Conservation (phyloP, 2,888 invertebrate species). For the Mythimna lalbum region DNA sequence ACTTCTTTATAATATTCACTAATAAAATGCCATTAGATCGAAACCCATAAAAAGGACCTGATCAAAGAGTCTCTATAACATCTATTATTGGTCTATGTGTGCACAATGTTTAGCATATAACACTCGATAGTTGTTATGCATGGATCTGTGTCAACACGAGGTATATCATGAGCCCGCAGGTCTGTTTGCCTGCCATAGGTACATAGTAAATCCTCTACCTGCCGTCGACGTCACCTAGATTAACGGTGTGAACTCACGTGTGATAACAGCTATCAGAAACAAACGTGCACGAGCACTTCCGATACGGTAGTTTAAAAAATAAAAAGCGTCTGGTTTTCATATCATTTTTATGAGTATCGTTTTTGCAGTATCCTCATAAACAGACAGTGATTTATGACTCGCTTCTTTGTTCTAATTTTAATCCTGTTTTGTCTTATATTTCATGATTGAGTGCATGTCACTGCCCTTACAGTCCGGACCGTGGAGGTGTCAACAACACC, state of each 20-base stretch:
- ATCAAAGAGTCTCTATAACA: no score
- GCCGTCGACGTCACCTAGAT: constrained; percentile 61
- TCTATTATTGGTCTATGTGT: constrained; percentile 34
- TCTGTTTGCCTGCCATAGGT: constrained; percentile 58
- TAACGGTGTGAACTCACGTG: constrained; percentile 57
- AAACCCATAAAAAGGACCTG: no score
- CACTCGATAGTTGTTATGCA: constrained; percentile 37
- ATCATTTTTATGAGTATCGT: constrained; percentile 37
- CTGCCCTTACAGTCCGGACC: no score
- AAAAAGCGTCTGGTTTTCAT: constrained; percentile 38
- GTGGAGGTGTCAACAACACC: no score
- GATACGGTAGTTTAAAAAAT: constrained; percentile 45
- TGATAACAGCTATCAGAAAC: constrained; percentile 61
- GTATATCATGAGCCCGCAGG: constrained; percentile 61
- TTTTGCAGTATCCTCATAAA: constrained; percentile 35
- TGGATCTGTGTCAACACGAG: constrained; percentile 52
- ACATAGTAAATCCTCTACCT: constrained; percentile 67
- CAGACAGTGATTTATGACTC: constrained; percentile 47
- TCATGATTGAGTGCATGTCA: constrained; percentile 20
- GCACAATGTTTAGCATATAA: constrained; percentile 35
- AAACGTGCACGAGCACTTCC: constrained; percentile 43
- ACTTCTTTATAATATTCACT: no score
- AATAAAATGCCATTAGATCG: no score
- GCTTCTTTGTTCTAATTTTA: constrained; percentile 52
- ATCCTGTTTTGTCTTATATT: constrained; percentile 23